These are phyloP conservation scores for Polyergus mexicanus DNA, from an alignment of 1,140 invertebrate species.

Conservation along the genomic window DNA sequence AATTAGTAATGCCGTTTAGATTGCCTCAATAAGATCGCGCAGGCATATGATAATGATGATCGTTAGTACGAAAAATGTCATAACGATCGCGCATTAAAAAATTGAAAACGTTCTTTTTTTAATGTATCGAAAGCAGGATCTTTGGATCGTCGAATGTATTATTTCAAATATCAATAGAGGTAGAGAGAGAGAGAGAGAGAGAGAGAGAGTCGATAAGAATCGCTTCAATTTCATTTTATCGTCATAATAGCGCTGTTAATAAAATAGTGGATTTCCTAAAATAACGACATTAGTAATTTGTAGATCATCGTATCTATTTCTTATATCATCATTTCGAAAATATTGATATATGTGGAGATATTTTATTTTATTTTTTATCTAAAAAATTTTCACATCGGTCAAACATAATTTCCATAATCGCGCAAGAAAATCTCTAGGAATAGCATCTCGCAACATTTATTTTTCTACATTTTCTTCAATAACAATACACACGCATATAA, in stretches of 20 bases:
- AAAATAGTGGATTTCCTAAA: neutral
- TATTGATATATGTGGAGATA: neutral
- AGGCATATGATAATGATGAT: neutral
- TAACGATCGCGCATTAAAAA: neutral
- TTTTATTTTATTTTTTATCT: neutral
- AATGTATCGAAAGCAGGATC: neutral
- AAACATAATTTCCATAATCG: neutral
- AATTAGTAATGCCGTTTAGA: constrained; percentile 23
- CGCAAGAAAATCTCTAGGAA: neutral
- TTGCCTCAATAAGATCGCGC: neutral
- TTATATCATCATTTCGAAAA: neutral
- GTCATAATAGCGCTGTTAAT: neutral
- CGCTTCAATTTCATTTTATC: neutral
- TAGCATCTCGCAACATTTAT: neutral
- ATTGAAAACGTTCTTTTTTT: neutral
- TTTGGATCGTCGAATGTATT: neutral
- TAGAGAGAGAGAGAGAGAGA: too few relatives aligned
- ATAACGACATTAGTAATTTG: neutral
- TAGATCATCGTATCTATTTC: neutral
- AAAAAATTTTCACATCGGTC: neutral
- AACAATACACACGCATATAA: neutral
- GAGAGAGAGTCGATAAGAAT: neutral
- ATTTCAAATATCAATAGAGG: neutral
- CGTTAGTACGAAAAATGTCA: neutral
- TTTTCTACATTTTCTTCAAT: neutral